These are phyloP conservation scores for Drosophila nebulosa DNA, from an alignment of 1,140 invertebrate genomes.

Conservation along the genomic window DNA sequence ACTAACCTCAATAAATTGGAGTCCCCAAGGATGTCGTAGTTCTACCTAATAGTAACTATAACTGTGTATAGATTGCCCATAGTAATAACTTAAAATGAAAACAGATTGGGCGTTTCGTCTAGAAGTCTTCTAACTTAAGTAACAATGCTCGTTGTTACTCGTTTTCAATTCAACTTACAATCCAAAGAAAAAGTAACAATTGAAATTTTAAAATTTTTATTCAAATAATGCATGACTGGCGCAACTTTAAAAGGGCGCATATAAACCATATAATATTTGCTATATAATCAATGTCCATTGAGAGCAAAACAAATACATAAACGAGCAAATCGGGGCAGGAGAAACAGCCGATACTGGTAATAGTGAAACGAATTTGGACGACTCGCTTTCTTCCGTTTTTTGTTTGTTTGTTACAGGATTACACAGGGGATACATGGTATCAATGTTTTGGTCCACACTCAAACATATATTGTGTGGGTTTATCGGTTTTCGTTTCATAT, in stretches of 20 bases:
- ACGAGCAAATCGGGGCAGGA: constrained; percentile 12
- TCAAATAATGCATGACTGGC: constrained; percentile 25
- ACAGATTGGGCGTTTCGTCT: too few relatives aligned
- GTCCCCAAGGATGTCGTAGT: too few relatives aligned
- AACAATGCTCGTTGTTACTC: background rate
- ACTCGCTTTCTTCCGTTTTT: background rate
- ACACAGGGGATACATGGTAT: constrained; percentile 56
- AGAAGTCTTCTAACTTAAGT: too few relatives aligned
- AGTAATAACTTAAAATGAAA: too few relatives aligned
- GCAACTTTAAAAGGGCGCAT: constrained; percentile 56
- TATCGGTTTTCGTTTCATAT: constrained; percentile 19
- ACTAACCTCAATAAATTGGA: too few relatives aligned
- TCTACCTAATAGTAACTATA: too few relatives aligned
- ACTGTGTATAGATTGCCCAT: too few relatives aligned
- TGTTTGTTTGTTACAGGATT: background rate
- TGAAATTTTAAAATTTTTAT: constrained; percentile 31
- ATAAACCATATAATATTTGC: constrained; percentile 25
- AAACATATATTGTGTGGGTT: constrained; percentile 27
- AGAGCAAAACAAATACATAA: constrained; percentile 14
- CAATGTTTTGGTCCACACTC: constrained; percentile 33
- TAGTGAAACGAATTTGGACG: background rate
- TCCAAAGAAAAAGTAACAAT: background rate
- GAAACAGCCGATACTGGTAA: constrained; percentile 28
- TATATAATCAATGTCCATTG: constrained; percentile 33
- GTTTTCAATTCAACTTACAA: background rate